phyloP scores from a whole-genome alignment of 2,888 invertebrate species.

The Chymomyza procnemis region DNA sequence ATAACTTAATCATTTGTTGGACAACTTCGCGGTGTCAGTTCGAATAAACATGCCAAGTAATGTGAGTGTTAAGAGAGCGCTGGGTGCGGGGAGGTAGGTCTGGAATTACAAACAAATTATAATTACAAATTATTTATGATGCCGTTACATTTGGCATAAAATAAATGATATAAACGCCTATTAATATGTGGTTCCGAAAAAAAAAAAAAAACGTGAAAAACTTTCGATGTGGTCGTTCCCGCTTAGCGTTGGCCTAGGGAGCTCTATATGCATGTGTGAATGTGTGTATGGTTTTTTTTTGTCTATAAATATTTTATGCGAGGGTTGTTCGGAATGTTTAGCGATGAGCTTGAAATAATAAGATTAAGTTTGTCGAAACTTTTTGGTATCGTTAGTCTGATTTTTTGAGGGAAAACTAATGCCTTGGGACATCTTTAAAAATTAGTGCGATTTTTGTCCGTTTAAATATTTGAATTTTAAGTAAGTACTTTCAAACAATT shows the following conservation, averaged over 20 bases:
- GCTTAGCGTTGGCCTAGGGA: background rate
- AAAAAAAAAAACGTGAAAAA: conserved; percentile 57
- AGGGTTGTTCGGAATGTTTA: too few species aligned
- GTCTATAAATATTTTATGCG: background rate
- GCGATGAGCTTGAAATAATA: too few species aligned
- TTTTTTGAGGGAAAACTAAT: too few species aligned
- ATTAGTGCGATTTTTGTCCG: too few species aligned
- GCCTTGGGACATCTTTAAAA: too few species aligned
- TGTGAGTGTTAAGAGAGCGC: background rate
- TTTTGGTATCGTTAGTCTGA: too few species aligned
- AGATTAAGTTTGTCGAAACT: too few species aligned
- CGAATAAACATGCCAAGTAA: background rate
- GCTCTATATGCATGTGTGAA: background rate
- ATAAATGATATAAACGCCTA: conserved; percentile 58
- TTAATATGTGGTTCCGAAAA: conserved; percentile 37
- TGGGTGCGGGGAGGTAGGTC: background rate
- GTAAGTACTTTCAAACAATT: too few species aligned
- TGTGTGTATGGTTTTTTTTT: background rate
- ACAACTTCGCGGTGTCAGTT: background rate
- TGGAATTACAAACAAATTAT: conserved; percentile 47
- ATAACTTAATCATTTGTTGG: conserved; percentile 44
- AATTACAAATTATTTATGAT: conserved; percentile 60
- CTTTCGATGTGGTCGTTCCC: conserved; percentile 30
- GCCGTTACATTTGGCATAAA: conserved; percentile 43
- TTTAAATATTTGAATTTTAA: too few species aligned